phyloP scores from a whole-genome alignment of 2,888 invertebrate genomes.

The Drosophila paranaensis region DNA sequence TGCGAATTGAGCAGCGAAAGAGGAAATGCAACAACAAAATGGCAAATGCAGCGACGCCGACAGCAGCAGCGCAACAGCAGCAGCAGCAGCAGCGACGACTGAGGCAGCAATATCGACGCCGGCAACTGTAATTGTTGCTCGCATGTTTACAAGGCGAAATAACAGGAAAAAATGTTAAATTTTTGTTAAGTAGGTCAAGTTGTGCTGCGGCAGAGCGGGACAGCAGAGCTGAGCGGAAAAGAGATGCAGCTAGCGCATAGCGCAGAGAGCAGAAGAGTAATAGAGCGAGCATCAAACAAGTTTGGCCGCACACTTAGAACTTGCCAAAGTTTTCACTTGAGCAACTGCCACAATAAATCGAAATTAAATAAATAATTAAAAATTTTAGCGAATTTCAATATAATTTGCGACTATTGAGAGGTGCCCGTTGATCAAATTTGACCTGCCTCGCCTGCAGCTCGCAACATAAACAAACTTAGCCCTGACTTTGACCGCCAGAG shows the following conservation, averaged over 20 bases:
- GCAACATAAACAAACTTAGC: constrained; percentile 76
- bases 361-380: not conserved
- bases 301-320: constrained; percentile 49
- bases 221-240: constrained; percentile 9
- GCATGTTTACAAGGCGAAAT: constrained; percentile 81
- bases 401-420: not conserved
- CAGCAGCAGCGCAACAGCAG: constrained; percentile 27
- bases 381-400: not conserved
- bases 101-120: constrained; percentile 53
- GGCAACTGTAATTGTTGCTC: constrained; percentile 80
- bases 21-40: constrained; percentile 76
- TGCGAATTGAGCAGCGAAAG: constrained; percentile 71
- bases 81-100: constrained; percentile 4
- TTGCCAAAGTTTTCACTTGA: constrained; percentile 1
- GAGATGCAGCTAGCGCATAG: constrained; percentile 25
- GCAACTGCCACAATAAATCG: not conserved
- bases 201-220: constrained; percentile 58
- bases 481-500: constrained; percentile 81
- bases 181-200: constrained; percentile 84
- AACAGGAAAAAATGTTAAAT: constrained; percentile 83
- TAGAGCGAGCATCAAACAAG: constrained; percentile 64
- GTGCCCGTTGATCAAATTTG: not conserved
- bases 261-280: constrained; percentile 23
- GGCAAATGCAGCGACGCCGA: constrained; percentile 59
- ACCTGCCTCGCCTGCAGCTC: constrained; percentile 1